Evolutionary conservation across 2,113 vertebrate genomes (phyloP), one percentile per base, ranked within the genome.

Genomic region (Chloebia gouldiae): DNA sequence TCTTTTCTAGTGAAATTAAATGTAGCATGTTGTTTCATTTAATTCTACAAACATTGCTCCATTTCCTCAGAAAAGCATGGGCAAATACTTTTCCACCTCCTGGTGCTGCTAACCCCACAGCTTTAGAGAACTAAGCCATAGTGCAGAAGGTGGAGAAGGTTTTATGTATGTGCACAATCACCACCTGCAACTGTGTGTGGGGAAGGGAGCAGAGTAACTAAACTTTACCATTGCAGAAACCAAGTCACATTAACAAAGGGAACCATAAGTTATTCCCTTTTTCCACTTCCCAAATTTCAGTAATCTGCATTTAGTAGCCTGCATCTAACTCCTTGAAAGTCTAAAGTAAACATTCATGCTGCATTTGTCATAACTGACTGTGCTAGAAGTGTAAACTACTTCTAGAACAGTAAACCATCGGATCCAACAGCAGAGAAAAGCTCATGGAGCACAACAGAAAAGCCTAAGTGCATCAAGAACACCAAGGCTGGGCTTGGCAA

Each of bases 401-500:
- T 54, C 39, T 35, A 21, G 47, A n/a, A 65, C n/a, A 28, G n/a
- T 27, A 47, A 91, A 57, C 18, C 40, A 40, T 11, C 6, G 20
- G 49, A 70, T 27, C 18, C 44, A 78, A 70, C 13, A 49, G 49
- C 59, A 89, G 47, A 81, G 31, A 53, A 53, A 54, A 84, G n/a
- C 35, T 57, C 47, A n/a, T 1, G 5, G 28, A 35, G 18, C 1
- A 0, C 25, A 73, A 50, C 0, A 72, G 33, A 21, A n/a, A 86
- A 91, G 83, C 33, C 21, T 12, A 66, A 69, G 22, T 1, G 13
- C 61, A 71, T 9, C 15, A 40, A 51, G 49, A 77, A 53, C 0
- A 9, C 17, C 59, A 57, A 39, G 31, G 40, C 39, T 53, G 11
- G 15, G 40, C 39, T 44, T 22, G 31, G 17, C 50, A 82, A 12